Evolutionary conservation across 92 coral and sea anemone genomes (phyloP).

Genomic region (Plumapathes pennacea): DNA sequence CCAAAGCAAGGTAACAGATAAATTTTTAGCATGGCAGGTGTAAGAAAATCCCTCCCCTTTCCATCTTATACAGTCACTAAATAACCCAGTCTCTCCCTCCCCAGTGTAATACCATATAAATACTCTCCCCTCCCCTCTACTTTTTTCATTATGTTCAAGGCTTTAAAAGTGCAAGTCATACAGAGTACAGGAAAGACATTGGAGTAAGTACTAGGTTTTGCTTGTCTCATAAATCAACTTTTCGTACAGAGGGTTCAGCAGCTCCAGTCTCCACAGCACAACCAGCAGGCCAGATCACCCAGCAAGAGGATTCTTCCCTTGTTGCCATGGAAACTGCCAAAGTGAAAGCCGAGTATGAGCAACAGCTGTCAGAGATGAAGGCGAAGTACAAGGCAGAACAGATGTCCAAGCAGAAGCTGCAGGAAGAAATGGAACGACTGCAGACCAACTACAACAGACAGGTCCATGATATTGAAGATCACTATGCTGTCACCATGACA

Average conservation of each 20-base stretch:
- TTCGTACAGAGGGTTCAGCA: constrained; percentile 5
- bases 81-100: no score
- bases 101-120: no score
- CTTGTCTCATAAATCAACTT: neutral
- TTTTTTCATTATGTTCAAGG: no score
- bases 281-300: constrained; percentile 45
- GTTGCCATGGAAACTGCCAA: constrained; percentile 77
- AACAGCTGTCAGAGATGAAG: constrained; percentile 83
- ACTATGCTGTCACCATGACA: constrained; percentile 45
- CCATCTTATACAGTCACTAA: no score
- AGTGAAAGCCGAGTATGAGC: constrained; percentile 81
- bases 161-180: no score
- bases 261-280: constrained; percentile 25
- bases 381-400: constrained; percentile 84
- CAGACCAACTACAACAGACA: constrained; percentile 73
- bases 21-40: no score
- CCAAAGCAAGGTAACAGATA: no score
- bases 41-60: no score
- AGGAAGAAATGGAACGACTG: constrained; percentile 75
- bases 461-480: constrained; percentile 84
- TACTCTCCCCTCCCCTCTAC: no score
- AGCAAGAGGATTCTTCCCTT: constrained; percentile 50
- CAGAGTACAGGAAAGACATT: no score
- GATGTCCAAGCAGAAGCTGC: constrained; percentile 87
- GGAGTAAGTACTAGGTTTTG: neutral